Conservation (phyloP, 1,140 invertebrate genomes). For the Cydia strobilella region DNA sequence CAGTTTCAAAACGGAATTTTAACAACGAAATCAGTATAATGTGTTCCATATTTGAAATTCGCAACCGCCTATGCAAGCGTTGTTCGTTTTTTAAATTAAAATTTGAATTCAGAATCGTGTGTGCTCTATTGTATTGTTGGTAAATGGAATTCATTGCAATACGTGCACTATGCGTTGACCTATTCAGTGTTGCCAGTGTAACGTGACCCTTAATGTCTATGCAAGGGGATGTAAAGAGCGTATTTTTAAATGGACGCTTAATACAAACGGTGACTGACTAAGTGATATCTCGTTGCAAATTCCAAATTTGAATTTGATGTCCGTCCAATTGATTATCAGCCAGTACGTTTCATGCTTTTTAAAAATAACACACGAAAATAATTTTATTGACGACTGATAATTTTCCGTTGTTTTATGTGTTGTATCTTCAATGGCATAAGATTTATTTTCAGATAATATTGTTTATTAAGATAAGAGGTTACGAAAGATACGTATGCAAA, state of each 20-base stretch:
- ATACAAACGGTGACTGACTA: constrained; percentile 1
- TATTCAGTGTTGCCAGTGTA: constrained; percentile 42
- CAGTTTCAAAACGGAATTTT: constrained; percentile 73
- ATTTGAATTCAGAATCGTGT: constrained; percentile 76
- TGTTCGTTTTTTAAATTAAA: constrained; percentile 70
- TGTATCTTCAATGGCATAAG: not conserved
- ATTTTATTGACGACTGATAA: not conserved
- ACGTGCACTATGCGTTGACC: constrained; percentile 57
- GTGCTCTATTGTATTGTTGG: constrained; percentile 77
- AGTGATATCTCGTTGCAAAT: constrained; percentile 2
- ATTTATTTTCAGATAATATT: not conserved
- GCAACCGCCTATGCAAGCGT: constrained; percentile 55
- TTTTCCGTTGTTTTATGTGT: not conserved
- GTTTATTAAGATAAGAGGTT: not conserved
- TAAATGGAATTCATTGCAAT: constrained; percentile 68
- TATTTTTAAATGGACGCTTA: not conserved
- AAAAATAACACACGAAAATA: not conserved
- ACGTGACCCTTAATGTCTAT: constrained; percentile 37
- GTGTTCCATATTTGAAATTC: constrained; percentile 74
- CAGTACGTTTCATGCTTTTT: constrained; percentile 5
- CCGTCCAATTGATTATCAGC: constrained; percentile 9
- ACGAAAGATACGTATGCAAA: not conserved
- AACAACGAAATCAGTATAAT: constrained; percentile 75
- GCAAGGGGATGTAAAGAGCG: not conserved
- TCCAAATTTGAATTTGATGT: constrained; percentile 17